Evolutionary conservation across 2,888 invertebrate genomes (phyloP).

Genomic region (Amphimallon solstitiale): DNA sequence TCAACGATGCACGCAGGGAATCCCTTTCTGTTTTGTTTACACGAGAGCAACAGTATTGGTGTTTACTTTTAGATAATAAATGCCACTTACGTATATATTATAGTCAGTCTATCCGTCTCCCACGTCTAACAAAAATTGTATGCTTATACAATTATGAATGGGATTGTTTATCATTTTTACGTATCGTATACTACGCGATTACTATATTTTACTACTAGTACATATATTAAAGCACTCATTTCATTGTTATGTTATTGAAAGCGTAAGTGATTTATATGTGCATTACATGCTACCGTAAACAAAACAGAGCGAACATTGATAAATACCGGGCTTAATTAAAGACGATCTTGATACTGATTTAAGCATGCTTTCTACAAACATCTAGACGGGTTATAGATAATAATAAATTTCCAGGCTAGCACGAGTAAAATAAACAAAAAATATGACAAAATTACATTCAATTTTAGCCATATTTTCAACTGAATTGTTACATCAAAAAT

Average conservation of each 20-base stretch:
- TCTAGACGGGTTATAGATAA: no score
- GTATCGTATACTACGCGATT: constrained; percentile 21
- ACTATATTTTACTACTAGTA: constrained; percentile 8
- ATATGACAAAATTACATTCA: no score
- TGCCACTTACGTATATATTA: no score
- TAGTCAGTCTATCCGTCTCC: constrained; percentile 15
- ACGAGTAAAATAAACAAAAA: no score
- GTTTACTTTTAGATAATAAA: constrained; percentile 31
- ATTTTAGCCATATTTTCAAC: no score
- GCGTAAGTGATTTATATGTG: constrained; percentile 19
- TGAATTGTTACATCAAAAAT: no score
- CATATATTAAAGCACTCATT: not conserved
- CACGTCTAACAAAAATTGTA: constrained; percentile 24
- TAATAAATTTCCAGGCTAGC: no score
- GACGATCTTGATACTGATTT: not conserved
- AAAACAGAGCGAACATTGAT: constrained; percentile 1
- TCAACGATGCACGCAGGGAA: constrained; percentile 22
- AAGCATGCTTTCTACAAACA: no score
- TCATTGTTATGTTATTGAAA: constrained; percentile 26
- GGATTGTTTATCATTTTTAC: constrained; percentile 28
- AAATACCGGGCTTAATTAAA: not conserved
- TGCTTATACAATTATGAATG: constrained; percentile 27
- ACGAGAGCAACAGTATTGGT: not conserved
- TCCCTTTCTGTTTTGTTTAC: constrained; percentile 24
- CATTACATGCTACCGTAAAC: constrained; percentile 1